Evolutionary conservation across 2,113 vertebrate species (phyloP).

Genomic region (Bothrops jararaca): DNA sequence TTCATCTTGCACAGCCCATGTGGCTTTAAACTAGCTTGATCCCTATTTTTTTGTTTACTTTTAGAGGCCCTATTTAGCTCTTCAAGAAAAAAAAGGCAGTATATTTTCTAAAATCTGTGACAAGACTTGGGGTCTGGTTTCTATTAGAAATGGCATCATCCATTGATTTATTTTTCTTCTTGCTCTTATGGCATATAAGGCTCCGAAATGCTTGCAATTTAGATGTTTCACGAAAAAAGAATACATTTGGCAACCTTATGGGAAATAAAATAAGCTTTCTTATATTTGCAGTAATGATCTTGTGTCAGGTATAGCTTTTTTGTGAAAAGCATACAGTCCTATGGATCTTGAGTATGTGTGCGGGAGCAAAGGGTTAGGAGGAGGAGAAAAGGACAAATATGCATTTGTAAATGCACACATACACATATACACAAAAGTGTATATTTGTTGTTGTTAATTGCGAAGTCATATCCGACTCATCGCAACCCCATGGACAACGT

Average conservation of each 20-base stretch:
- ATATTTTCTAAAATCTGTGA: conserved; percentile 43
- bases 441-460: no score
- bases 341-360: background rate
- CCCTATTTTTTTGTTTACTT: conserved; percentile 58
- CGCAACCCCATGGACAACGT: no score
- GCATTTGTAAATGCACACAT: background rate
- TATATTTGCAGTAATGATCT: background rate
- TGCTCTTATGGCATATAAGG: conserved; percentile 25
- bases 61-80: conserved; percentile 59
- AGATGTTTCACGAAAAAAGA: conserved; percentile 33
- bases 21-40: conserved; percentile 50
- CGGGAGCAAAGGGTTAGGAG: background rate
- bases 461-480: no score
- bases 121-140: conserved; percentile 56
- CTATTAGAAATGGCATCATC: conserved; percentile 64
- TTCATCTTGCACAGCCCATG: conserved; percentile 30
- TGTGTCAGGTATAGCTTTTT: conserved; percentile 1
- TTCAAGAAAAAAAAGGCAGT: conserved; percentile 35
- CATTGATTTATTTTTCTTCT: conserved; percentile 57
- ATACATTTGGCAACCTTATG: conserved; percentile 34
- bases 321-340: background rate
- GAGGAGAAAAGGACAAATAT: background rate
- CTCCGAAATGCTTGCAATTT: conserved; percentile 45
- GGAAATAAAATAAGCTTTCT: conserved; percentile 18
- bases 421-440: background rate